These are phyloP conservation scores for Mesorhabditis belari DNA, from an alignment of 2,888 invertebrate genomes.

Conservation along the genomic window DNA sequence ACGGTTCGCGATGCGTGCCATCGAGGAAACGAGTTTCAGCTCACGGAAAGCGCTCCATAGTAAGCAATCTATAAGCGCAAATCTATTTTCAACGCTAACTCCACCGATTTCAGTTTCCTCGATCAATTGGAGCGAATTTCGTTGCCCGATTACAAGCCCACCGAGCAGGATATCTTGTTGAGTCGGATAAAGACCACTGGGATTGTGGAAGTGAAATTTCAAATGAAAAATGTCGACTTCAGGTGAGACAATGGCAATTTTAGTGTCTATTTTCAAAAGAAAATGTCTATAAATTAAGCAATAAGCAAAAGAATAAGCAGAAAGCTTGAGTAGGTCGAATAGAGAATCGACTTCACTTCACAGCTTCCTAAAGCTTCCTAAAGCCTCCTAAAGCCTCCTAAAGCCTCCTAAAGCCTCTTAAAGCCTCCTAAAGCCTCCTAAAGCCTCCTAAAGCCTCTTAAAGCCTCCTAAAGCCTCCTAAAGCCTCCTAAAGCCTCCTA, in stretches of 20 bases:
- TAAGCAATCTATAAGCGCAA: slow-evolving; percentile 14
- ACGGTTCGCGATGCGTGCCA: slow-evolving; percentile 28
- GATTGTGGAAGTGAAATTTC: slow-evolving; percentile 52
- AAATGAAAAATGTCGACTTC: slow-evolving; percentile 53
- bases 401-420: too few species aligned
- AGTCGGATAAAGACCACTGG: slow-evolving; percentile 52
- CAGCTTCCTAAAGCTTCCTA: too few species aligned
- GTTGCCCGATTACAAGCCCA: slow-evolving; percentile 39
- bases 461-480: too few species aligned
- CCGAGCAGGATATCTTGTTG: slow-evolving; percentile 51
- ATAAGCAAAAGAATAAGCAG: background rate
- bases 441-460: too few species aligned
- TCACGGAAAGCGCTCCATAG: slow-evolving; percentile 47
- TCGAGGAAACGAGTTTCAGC: slow-evolving; percentile 47
- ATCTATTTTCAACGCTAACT: slow-evolving; percentile 1
- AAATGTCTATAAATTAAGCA: background rate
- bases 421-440: too few species aligned
- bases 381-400: too few species aligned
- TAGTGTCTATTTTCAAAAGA: background rate
- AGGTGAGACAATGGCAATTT: slow-evolving; percentile 19
- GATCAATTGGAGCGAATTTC: slow-evolving; percentile 41
- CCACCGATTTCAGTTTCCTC: slow-evolving; percentile 43
- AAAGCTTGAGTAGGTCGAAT: too few species aligned
- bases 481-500: too few species aligned
- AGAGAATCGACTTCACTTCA: background rate